Base-by-base conservation (phyloP, 37 sponge, comb jelly and placozoan species). In the Amphimedon queenslandica region DNA sequence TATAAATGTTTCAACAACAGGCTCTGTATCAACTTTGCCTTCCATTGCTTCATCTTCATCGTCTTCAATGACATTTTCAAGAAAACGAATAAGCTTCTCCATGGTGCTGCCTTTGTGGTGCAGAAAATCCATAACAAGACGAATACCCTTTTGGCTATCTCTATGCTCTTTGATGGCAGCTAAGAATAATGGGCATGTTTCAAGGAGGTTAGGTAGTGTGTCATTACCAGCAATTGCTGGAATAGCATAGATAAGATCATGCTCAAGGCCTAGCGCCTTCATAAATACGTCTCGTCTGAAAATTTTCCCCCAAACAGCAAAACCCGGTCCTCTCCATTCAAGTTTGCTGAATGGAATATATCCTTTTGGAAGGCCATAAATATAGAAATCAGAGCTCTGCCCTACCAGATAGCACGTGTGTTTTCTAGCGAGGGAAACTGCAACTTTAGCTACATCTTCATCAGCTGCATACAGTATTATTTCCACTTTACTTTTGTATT, bases 321-420 rank as follows among this genome's bases (percentile, higher is more conserved):
- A 8, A 47, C 53, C 53, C 8, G 53, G 31, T 13, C 31, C 47
- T 31, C 6, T 40, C 76, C 76, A 76, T 25, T 67, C 40, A 23
- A 78, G 41, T 1, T 25, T 40, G 3, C 55, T 38, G 36, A 83
- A 38, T 35, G 77, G 84, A 10, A 76, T 63, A 53, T 64, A 77
- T 10, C 84, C 84, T n/a, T 10, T 10, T 28, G 25, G 20, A 8
- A 83, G 53, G 28, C 69, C 30, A 32, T 28, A 76, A 20, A 83
- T 72, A 78, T 38, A 83, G 65, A 67, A 83, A 70, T 83, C 84
- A 16, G 76, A 74, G 47, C 79, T 78, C 8, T 71, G 10, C 3
- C 58, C 36, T 0, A 78, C 31, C 2, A 83, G 58, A 21, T 66
- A 70, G 33, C 73, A 83, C 11, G 41, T 42, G 1, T 61, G 31